These are phyloP conservation scores for Lampris megalopsis DNA, from an alignment of 2,113 vertebrate genomes.

Conservation along the genomic window DNA sequence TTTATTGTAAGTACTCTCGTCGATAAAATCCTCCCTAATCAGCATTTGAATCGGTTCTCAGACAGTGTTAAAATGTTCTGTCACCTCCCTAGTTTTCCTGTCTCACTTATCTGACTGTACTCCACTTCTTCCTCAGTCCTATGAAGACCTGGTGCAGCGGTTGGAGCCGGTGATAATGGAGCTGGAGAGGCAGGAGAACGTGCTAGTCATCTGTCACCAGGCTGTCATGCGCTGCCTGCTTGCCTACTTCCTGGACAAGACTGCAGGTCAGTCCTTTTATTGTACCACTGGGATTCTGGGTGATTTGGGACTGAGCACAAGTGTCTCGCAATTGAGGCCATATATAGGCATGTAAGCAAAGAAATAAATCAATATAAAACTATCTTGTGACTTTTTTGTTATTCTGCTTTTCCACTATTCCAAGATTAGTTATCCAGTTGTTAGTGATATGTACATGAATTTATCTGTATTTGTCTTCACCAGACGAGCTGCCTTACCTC, in stretches of 20 bases:
- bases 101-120: neutral
- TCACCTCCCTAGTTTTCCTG: neutral
- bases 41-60: too few species aligned
- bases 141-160: slow-evolving; percentile 97
- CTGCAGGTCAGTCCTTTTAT: slow-evolving; percentile 83
- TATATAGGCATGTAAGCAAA: neutral
- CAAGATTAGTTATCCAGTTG: too few species aligned
- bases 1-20: too few species aligned
- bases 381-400: neutral
- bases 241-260: slow-evolving; percentile 97
- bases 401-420: too few species aligned
- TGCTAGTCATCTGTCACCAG: slow-evolving; percentile 97
- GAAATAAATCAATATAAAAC: too few species aligned
- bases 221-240: slow-evolving; percentile 98
- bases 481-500: slow-evolving; percentile 97
- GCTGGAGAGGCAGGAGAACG: slow-evolving; percentile 97
- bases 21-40: neutral
- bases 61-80: too few species aligned
- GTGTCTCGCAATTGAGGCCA: neutral
- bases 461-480: slow-evolving; percentile 21
- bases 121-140: slow-evolving; percentile 84
- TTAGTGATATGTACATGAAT: too few species aligned
- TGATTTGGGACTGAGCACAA: too few species aligned
- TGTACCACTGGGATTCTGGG: neutral
- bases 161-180: slow-evolving; percentile 99